Evolutionary conservation across 2,113 vertebrate species (phyloP).

Genomic region (Dicentrarchus labrax): DNA sequence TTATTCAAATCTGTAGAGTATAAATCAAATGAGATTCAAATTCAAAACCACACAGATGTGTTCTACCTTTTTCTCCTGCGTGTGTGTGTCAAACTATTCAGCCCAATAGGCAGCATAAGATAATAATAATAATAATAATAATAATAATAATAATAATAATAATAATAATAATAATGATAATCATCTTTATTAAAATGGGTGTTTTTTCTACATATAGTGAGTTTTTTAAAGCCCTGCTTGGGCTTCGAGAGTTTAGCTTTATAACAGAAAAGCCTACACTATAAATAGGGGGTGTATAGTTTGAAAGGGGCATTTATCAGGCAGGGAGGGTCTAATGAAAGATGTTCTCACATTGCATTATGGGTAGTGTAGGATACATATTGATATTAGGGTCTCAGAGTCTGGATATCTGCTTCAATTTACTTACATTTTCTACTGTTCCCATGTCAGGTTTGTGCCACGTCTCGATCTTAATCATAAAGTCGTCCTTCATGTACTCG

Average conservation of each 20-base stretch:
- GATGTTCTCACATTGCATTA: not conserved
- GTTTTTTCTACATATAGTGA: no score
- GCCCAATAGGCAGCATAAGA: not conserved
- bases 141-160: no score
- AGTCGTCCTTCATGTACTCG: constrained; percentile 99
- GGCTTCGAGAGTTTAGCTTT: no score
- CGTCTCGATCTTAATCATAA: constrained; percentile 99
- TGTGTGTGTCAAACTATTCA: not conserved
- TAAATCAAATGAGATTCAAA: constrained; percentile 38
- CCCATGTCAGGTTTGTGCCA: constrained; percentile 99
- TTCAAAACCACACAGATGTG: not conserved
- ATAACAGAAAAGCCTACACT: no score
- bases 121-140: not conserved
- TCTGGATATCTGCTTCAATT: not conserved
- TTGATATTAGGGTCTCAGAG: not conserved
- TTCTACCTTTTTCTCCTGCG: not conserved
- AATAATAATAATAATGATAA: no score
- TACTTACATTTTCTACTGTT: constrained; percentile 94
- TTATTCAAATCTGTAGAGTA: constrained; percentile 31
- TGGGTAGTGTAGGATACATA: constrained; percentile 6
- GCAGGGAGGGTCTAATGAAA: not conserved
- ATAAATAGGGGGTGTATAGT: no score
- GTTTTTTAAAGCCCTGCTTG: no score
- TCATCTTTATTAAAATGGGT: no score
- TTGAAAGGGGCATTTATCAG: not conserved